These are phyloP conservation scores for Drosophila nannoptera DNA, from an alignment of 1,140 invertebrate species.

Conservation along the genomic window DNA sequence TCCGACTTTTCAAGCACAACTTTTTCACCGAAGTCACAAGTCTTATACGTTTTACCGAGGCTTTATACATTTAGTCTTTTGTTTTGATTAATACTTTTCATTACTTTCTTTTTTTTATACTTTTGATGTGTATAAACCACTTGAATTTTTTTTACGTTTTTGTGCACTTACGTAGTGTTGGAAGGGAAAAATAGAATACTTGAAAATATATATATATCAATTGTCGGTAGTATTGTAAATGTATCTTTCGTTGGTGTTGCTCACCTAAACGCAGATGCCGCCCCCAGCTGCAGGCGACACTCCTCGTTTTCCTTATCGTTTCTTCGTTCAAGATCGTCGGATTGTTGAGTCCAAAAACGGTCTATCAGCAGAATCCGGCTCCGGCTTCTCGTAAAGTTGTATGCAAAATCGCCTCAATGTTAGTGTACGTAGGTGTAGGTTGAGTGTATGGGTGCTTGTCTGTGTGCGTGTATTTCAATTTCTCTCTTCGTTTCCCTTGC, in stretches of 20 bases:
- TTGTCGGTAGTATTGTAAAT: slow-evolving; percentile 59
- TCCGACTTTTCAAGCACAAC: slow-evolving; percentile 46
- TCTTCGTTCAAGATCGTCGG: neutral
- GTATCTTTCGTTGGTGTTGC: slow-evolving; percentile 57
- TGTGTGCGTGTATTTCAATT: slow-evolving; percentile 36
- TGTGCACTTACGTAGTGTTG: slow-evolving; percentile 63
- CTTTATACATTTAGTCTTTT: slow-evolving; percentile 34
- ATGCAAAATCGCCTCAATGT: neutral
- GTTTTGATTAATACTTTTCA: slow-evolving; percentile 8
- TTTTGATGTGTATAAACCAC: slow-evolving; percentile 36
- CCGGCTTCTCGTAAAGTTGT: slow-evolving; percentile 30
- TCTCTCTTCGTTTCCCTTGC: slow-evolving; percentile 20
- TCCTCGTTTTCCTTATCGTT: slow-evolving; percentile 1
- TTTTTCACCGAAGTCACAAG: slow-evolving; percentile 42
- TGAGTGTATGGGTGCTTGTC: neutral
- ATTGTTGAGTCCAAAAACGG: slow-evolving; percentile 1
- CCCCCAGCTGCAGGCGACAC: slow-evolving; percentile 27
- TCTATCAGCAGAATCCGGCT: slow-evolving; percentile 24
- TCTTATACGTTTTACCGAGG: slow-evolving; percentile 24
- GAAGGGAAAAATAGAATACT: slow-evolving; percentile 77
- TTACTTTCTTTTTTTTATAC: slow-evolving; percentile 31
- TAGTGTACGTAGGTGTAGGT: slow-evolving; percentile 12
- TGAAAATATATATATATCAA: slow-evolving; percentile 75
- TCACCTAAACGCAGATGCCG: slow-evolving; percentile 53
- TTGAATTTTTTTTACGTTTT: slow-evolving; percentile 14